Evolutionary conservation across 2,797 vertebrate genomes (phyloP).

Genomic region (Hybognathus amarus): DNA sequence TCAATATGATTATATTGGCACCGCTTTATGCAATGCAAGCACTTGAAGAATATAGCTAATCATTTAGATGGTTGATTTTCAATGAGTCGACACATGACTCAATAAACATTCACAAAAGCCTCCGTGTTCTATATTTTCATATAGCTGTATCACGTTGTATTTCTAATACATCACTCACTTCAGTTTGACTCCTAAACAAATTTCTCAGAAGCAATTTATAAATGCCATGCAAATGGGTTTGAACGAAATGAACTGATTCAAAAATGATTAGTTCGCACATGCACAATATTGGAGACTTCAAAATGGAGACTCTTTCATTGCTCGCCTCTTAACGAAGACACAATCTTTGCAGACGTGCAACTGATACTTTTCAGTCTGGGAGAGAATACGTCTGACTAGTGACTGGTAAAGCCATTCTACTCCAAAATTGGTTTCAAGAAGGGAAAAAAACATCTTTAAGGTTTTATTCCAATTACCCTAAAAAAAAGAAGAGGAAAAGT

Average conservation of each 20-base stretch:
- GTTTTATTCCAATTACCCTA: constrained; percentile 54
- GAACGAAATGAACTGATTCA: neutral
- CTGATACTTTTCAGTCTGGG: constrained; percentile 46
- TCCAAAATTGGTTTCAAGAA: constrained; percentile 58
- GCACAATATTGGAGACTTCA: neutral
- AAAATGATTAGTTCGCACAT: neutral
- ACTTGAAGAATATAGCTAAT: neutral
- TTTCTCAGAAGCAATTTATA: neutral
- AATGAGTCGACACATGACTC: neutral
- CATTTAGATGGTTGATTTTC: neutral
- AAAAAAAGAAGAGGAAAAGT: constrained; percentile 37
- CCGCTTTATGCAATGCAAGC: neutral
- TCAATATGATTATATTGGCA: neutral
- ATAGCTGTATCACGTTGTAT: too few relatives aligned
- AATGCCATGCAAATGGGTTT: neutral
- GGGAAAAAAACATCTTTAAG: constrained; percentile 55
- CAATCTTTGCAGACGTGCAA: constrained; percentile 48
- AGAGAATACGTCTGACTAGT: constrained; percentile 44
- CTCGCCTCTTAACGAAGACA: constrained; percentile 14
- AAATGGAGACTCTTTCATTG: neutral
- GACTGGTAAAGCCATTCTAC: constrained; percentile 63
- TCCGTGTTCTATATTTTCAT: neutral
- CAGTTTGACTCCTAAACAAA: neutral
- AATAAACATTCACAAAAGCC: neutral
- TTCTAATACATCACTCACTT: neutral